These are phyloP conservation scores for Nemotelus pantherinus DNA, from an alignment of 2,888 invertebrate genomes.

Conservation along the genomic window DNA sequence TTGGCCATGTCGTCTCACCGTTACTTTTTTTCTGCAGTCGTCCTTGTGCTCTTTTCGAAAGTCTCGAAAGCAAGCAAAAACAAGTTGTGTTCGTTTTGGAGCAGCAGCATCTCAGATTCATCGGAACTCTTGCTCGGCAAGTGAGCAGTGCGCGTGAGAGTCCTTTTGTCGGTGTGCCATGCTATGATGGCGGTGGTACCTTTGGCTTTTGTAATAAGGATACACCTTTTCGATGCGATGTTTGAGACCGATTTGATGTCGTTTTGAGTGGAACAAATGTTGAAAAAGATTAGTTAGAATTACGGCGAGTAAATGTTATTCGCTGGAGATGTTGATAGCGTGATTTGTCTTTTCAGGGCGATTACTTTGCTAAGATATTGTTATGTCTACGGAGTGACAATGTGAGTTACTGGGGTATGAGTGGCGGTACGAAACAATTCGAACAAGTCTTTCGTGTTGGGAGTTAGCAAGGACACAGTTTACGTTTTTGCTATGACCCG, in stretches of 20 bases:
- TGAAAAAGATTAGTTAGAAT: conserved; percentile 34
- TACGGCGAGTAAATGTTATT: conserved; percentile 39
- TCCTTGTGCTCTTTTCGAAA: conserved; percentile 1
- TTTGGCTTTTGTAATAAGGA: conserved; percentile 46
- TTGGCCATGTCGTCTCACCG: conserved; percentile 47
- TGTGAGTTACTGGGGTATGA: neutral
- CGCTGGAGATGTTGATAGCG: conserved; percentile 33
- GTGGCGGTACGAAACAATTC: too few species aligned
- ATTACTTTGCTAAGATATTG: conserved; percentile 37
- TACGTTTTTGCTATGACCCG: too few species aligned
- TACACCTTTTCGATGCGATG: conserved; percentile 48
- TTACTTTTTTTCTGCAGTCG: conserved; percentile 31
- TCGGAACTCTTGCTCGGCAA: conserved; percentile 6
- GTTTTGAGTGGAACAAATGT: conserved; percentile 45
- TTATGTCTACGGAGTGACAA: conserved; percentile 28
- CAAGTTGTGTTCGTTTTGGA: neutral
- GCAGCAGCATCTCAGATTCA: neutral
- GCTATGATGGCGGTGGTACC: conserved; percentile 15
- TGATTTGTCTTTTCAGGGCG: conserved; percentile 40
- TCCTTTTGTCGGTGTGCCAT: conserved; percentile 26
- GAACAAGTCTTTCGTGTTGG: too few species aligned
- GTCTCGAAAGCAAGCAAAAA: conserved; percentile 11
- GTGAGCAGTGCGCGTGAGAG: conserved; percentile 26
- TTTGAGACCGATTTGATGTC: conserved; percentile 49
- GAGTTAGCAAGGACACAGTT: too few species aligned